Evolutionary conservation across 2,888 invertebrate species (phyloP).

Genomic region (Uloborus plumipes): DNA sequence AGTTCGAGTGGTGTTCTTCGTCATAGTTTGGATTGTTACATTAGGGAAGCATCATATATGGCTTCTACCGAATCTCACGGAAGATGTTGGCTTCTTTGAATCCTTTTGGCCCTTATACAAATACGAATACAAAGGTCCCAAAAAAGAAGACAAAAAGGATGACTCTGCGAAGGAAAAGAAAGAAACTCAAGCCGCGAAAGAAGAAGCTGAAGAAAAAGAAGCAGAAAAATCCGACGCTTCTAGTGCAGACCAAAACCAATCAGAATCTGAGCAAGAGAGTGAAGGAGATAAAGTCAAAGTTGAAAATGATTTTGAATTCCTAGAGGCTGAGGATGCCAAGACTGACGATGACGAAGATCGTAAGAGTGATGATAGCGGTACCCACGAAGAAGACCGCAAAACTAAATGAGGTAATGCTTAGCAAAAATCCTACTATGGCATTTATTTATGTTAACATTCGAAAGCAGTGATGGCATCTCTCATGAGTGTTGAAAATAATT

Average conservation of each 20-base stretch:
- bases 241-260: slow-evolving; percentile 78
- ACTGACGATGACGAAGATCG: too few species aligned
- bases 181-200: slow-evolving; percentile 89
- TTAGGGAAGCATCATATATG: slow-evolving; percentile 94
- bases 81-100: slow-evolving; percentile 98
- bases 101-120: slow-evolving; percentile 98
- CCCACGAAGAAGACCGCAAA: slow-evolving; percentile 30
- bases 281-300: slow-evolving; percentile 83
- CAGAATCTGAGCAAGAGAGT: slow-evolving; percentile 77
- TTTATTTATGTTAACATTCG: slow-evolving; percentile 40
- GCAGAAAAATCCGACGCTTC: slow-evolving; percentile 75
- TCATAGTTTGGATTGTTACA: slow-evolving; percentile 88
- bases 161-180: slow-evolving; percentile 82
- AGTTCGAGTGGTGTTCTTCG: slow-evolving; percentile 91
- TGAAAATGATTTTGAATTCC: slow-evolving; percentile 74
- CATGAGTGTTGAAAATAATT: slow-evolving; percentile 28
- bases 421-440: slow-evolving; percentile 31
- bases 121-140: slow-evolving; percentile 84
- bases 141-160: slow-evolving; percentile 77
- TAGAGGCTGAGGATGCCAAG: slow-evolving; percentile 65
- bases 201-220: slow-evolving; percentile 77
- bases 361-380: neutral
- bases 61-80: slow-evolving; percentile 98
- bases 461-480: neutral
- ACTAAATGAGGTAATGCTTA: slow-evolving; percentile 17